Conservation (phyloP, 2,797 vertebrate genomes). For the Menidia menidia region DNA sequence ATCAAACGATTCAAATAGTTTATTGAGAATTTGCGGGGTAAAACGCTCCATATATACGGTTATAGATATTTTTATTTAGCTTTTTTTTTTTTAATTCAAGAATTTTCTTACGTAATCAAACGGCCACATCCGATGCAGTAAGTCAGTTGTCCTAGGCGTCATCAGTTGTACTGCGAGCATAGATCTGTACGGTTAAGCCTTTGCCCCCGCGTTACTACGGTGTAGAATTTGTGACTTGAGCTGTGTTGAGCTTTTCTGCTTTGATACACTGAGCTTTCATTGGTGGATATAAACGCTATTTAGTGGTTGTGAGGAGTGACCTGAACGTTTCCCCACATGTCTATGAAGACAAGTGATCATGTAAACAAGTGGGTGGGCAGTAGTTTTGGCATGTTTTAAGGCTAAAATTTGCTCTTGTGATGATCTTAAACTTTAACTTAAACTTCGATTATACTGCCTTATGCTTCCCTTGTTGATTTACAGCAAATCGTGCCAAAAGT, state of each 20-base stretch:
- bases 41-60: constrained; percentile 14
- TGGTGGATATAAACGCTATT: constrained; percentile 40
- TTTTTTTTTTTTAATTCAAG: constrained; percentile 7
- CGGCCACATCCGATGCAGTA: constrained; percentile 31
- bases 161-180: constrained; percentile 38
- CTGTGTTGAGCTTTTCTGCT: constrained; percentile 41
- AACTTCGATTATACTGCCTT: constrained; percentile 67
- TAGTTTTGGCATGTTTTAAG: constrained; percentile 30
- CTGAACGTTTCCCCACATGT: constrained; percentile 26
- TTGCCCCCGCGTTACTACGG: constrained; percentile 31
- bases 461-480: constrained; percentile 52
- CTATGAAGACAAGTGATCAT: constrained; percentile 23
- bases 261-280: constrained; percentile 40
- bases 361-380: constrained; percentile 15
- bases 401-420: constrained; percentile 47
- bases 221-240: constrained; percentile 33
- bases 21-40: constrained; percentile 19
- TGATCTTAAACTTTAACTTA: constrained; percentile 24
- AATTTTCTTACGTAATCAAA: constrained; percentile 13
- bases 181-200: constrained; percentile 17
- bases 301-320: constrained; percentile 35
- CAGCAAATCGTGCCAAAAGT: constrained; percentile 49
- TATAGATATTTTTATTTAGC: background rate
- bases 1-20: constrained; percentile 26
- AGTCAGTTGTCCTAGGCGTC: constrained; percentile 5